These are phyloP conservation scores for Dermolepida albohirtum DNA, from an alignment of 2,888 invertebrate genomes.

Conservation along the genomic window DNA sequence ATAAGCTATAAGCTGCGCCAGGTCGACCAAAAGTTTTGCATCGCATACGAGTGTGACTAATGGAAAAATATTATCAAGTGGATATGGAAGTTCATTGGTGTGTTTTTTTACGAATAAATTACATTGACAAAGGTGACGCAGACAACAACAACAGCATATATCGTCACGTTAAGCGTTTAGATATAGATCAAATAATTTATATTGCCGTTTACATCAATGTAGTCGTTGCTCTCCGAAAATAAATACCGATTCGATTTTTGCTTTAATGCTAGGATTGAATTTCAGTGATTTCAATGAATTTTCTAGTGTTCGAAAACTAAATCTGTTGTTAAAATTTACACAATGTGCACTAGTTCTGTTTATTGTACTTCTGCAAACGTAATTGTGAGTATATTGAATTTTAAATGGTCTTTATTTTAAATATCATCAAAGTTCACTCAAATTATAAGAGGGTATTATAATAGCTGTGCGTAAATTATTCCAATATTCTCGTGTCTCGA, in stretches of 20 bases:
- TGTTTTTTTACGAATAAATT: constrained; percentile 22
- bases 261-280: background rate
- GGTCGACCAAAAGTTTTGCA: constrained; percentile 10
- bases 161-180: background rate
- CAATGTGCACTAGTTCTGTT: no score
- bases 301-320: no score
- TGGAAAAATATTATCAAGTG: constrained; percentile 30
- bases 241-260: background rate
- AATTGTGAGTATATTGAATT: no score
- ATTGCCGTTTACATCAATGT: constrained; percentile 19
- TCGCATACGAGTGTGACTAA: background rate
- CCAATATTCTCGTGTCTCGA: no score
- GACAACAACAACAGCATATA: constrained; percentile 4
- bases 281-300: no score
- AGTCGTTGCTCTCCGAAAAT: background rate
- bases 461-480: no score
- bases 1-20: background rate
- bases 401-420: no score
- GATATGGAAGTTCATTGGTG: background rate
- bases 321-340: no score
- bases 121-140: constrained; percentile 1
- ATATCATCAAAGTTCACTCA: no score
- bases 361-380: no score
- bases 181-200: constrained; percentile 28
- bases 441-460: no score